These are phyloP conservation scores for Stictocephala bisonia DNA, from an alignment of 2,888 invertebrate species.

Conservation along the genomic window DNA sequence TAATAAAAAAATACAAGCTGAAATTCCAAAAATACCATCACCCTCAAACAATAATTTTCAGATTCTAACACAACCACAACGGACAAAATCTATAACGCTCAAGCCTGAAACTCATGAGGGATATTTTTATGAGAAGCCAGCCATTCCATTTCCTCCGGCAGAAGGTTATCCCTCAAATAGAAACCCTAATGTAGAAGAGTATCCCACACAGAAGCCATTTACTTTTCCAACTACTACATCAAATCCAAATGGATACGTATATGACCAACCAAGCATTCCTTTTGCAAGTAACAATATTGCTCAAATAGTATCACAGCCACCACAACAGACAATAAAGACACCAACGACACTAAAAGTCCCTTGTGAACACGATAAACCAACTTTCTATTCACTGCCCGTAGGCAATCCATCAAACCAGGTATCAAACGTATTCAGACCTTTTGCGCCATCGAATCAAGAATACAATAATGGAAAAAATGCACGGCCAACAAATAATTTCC, in stretches of 20 bases:
- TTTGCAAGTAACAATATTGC: slow-evolving; percentile 27
- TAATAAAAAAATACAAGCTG: too few relatives aligned
- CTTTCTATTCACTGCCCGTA: not conserved
- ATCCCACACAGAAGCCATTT: too few relatives aligned
- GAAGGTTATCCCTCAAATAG: too few relatives aligned
- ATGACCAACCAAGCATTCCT: slow-evolving; percentile 24
- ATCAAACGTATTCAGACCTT: not conserved
- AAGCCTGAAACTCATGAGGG: not conserved
- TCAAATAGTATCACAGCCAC: slow-evolving; percentile 21
- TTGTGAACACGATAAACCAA: slow-evolving; percentile 16
- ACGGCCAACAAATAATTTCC: too few relatives aligned
- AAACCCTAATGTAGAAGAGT: too few relatives aligned
- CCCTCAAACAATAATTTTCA: slow-evolving; percentile 15
- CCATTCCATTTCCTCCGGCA: slow-evolving; percentile 10
- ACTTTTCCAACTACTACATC: not conserved
- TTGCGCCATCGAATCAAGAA: too few relatives aligned
- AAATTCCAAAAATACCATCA: not conserved
- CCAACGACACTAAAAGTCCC: not conserved
- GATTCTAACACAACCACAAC: slow-evolving; percentile 21
- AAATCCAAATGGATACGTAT: not conserved
- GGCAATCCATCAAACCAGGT: slow-evolving; percentile 5
- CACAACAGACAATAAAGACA: too few relatives aligned
- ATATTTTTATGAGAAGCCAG: slow-evolving; percentile 17
- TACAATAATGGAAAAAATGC: too few relatives aligned
- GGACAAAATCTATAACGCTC: slow-evolving; percentile 5